Evolutionary conservation across 2,113 vertebrate species (phyloP).

Genomic region (Pristiophorus japonicus): DNA sequence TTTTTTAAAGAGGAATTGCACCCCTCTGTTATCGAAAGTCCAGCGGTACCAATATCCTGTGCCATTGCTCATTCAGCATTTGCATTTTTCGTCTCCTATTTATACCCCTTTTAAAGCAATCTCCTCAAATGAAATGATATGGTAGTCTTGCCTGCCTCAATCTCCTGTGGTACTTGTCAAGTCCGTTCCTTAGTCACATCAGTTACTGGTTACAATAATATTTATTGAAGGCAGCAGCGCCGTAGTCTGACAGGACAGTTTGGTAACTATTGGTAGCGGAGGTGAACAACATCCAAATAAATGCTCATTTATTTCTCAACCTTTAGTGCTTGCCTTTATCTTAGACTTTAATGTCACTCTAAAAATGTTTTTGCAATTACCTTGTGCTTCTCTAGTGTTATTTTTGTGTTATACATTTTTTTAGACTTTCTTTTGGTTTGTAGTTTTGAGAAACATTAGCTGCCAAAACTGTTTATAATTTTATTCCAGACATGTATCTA

Average conservation of each 20-base stretch:
- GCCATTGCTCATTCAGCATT: neutral
- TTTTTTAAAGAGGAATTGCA: neutral
- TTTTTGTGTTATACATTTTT: no score
- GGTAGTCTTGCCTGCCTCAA: neutral
- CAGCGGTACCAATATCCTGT: neutral
- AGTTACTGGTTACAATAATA: neutral
- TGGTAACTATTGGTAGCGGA: neutral
- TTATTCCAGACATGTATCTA: neutral
- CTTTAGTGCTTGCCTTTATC: neutral
- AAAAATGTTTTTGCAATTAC: neutral
- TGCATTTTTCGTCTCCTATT: neutral
- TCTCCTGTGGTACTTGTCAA: neutral
- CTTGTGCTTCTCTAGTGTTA: neutral
- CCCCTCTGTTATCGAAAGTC: no score
- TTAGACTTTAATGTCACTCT: neutral
- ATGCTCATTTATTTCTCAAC: no score
- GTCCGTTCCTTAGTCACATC: neutral
- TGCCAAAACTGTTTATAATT: neutral
- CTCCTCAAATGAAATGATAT: neutral
- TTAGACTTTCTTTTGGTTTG: neutral
- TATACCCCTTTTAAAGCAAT: neutral
- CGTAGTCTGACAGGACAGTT: neutral
- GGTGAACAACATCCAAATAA: neutral
- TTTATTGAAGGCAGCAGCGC: neutral
- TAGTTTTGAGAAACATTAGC: neutral